Percentiles rank a stretch among this genome's conserved stretches.
These are phyloP conservation scores for Gastracanthus pulcherrimus DNA, from an alignment of 2,888 invertebrate species.

Conservation along the genomic window DNA sequence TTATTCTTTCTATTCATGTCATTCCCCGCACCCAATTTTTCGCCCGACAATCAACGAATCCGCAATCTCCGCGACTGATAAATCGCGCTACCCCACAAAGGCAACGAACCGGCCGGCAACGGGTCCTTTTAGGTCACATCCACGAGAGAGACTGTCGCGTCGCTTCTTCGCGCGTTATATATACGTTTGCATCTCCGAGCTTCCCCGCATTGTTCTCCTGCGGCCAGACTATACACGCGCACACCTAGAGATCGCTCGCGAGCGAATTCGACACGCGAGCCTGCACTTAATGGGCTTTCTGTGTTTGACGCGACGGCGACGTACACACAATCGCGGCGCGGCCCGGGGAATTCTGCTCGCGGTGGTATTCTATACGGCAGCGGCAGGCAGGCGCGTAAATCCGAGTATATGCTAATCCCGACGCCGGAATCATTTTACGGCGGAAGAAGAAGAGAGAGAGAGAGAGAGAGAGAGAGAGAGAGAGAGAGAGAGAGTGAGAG, in stretches of 20 bases:
- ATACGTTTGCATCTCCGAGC: not conserved
- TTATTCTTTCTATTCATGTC: too few species aligned
- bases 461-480: too few species aligned
- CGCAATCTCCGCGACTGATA: too few species aligned
- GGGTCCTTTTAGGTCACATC: too few species aligned
- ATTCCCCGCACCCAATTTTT: too few species aligned
- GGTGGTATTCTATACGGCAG: not conserved
- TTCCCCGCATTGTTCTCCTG: not conserved
- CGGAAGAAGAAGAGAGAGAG: too few species aligned
- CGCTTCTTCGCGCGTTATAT: too few species aligned
- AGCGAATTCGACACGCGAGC: conserved; percentile 61
- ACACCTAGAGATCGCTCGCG: not conserved
- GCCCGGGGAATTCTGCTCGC: conserved; percentile 6
- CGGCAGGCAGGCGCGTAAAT: not conserved
- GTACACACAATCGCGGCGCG: conserved; percentile 37
- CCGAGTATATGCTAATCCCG: conserved; percentile 36
- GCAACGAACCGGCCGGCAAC: too few species aligned
- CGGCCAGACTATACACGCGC: not conserved
- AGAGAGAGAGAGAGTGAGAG: too few species aligned
- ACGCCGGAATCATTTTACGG: conserved; percentile 39
- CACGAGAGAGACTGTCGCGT: too few species aligned
- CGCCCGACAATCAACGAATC: too few species aligned
- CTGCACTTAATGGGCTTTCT: conserved; percentile 72
- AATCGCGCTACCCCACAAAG: too few species aligned
- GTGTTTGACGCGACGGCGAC: conserved; percentile 65